phyloP scores from a whole-genome alignment of 2,113 vertebrate species.

The Mesembrinibis cayennensis region DNA sequence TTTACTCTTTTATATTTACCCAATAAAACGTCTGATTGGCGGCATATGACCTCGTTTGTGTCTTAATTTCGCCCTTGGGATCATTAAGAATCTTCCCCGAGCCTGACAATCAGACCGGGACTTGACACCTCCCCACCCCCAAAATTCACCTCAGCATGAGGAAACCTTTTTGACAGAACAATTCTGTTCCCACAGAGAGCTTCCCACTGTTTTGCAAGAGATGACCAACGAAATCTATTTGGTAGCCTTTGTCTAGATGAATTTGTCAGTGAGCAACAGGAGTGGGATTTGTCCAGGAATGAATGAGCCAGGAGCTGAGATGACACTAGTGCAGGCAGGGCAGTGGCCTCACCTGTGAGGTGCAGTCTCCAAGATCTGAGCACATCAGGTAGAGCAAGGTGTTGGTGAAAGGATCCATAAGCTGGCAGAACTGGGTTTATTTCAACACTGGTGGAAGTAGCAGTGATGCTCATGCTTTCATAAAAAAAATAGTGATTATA shows the following conservation, averaged over 20 bases:
- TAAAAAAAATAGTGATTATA: not conserved
- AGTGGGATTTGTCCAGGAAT: not conserved
- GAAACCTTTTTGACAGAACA: not conserved
- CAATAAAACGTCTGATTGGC: no score
- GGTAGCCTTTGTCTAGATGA: not conserved
- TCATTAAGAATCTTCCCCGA: no score
- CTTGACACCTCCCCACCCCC: rapidly evolving
- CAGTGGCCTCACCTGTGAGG: rapidly evolving
- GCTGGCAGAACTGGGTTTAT: not conserved
- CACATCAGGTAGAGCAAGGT: not conserved
- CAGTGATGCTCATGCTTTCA: not conserved
- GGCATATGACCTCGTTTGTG: no score
- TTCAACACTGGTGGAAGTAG: not conserved
- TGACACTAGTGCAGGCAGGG: not conserved
- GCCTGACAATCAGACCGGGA: no score
- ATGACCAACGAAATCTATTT: not conserved
- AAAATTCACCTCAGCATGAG: not conserved
- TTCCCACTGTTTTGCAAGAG: not conserved
- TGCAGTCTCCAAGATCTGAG: not conserved
- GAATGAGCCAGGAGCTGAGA: not conserved
- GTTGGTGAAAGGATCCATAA: not conserved
- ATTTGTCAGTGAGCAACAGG: not conserved
- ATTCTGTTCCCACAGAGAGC: not conserved
- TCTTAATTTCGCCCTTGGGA: no score
- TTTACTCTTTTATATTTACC: no score